These are phyloP conservation scores for Pomatorhinus ruficollis DNA, from an alignment of 2,113 vertebrate species.

Conservation along the genomic window DNA sequence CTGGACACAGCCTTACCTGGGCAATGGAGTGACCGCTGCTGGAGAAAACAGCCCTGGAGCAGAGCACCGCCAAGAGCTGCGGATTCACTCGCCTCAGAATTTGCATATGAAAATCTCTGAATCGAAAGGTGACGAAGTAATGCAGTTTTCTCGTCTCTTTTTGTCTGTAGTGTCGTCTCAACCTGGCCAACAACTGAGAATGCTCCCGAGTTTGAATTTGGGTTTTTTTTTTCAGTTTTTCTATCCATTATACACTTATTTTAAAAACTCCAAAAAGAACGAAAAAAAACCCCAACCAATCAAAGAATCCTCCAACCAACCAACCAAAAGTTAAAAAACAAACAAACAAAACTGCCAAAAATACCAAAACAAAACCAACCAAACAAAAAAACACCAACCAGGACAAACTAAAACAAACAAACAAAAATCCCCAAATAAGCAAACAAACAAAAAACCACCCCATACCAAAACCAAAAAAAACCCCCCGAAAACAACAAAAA, in stretches of 20 bases:
- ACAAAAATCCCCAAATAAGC: too few species aligned
- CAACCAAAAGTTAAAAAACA: too few species aligned
- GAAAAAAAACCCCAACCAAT: not conserved
- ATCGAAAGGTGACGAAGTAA: not conserved
- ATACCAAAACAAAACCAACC: not conserved
- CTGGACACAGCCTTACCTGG: not conserved
- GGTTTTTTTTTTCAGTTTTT: not conserved
- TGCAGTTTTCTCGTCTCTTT: not conserved
- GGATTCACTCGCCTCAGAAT: not conserved
- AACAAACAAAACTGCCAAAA: not conserved
- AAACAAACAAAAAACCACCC: not conserved
- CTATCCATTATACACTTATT: not conserved
- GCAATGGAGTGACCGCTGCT: fast-evolving
- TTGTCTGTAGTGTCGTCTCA: fast-evolving
- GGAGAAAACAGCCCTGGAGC: not conserved
- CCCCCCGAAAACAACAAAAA: not conserved
- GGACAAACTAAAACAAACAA: too few species aligned
- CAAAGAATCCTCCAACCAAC: not conserved
- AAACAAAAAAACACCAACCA: too few species aligned
- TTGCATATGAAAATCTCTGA: not conserved
- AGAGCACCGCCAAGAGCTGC: fast-evolving
- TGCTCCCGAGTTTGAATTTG: not conserved
- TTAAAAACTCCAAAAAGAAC: not conserved
- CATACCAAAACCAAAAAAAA: not conserved
- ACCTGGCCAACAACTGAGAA: not conserved